A percentile compares a stretch with the other conserved stretches of the same genome.
These are phyloP conservation scores for Junonia oenone DNA, from an alignment of 2,888 invertebrate species.

Conservation along the genomic window DNA sequence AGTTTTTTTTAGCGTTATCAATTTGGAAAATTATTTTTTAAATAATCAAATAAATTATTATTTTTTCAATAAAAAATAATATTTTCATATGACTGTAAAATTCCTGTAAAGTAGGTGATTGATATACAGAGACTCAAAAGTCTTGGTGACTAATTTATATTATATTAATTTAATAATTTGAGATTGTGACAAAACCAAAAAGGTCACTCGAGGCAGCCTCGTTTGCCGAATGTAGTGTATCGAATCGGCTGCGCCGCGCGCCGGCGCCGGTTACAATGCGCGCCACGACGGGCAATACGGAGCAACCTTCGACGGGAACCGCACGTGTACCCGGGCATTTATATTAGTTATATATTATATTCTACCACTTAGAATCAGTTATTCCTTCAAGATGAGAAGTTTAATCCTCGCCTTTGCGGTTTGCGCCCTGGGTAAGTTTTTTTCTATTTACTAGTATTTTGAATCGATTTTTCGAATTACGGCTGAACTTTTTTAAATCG, in stretches of 20 bases:
- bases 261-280: conserved; percentile 45
- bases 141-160: no score
- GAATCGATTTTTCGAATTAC: not conserved
- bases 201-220: conserved; percentile 24
- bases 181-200: no score
- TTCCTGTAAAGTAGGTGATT: no score
- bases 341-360: conserved; percentile 37
- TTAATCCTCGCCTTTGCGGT: conserved; percentile 50
- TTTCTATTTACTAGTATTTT: not conserved
- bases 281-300: conserved; percentile 54
- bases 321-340: conserved; percentile 52
- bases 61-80: no score
- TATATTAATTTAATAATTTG: no score
- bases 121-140: no score
- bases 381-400: conserved; percentile 53
- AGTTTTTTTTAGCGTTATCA: no score
- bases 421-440: conserved; percentile 59
- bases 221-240: conserved; percentile 18
- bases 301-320: conserved; percentile 60
- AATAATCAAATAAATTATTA: no score
- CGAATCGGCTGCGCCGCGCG: conserved; percentile 29
- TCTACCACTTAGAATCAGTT: conserved; percentile 30
- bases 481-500: not conserved
- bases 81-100: no score
- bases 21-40: no score